A percentile compares a stretch with the other conserved stretches of the same genome.
Conservation (phyloP, 2,888 invertebrate genomes). For the Eupeodes latifasciatus region DNA sequence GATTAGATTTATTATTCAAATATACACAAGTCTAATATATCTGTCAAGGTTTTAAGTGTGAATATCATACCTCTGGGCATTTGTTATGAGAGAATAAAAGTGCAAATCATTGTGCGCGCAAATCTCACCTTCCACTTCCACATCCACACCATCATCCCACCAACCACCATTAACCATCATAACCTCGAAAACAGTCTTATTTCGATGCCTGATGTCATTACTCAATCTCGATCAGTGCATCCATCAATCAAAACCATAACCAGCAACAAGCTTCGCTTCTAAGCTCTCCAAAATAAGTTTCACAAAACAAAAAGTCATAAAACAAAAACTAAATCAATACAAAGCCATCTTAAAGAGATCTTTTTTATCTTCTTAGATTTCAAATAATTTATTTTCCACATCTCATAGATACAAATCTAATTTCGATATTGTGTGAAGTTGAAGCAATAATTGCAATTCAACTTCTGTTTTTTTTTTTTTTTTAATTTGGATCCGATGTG, state of each 20-base stretch:
- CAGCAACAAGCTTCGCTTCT: neutral
- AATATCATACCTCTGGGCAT: constrained; percentile 34
- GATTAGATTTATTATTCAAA: constrained; percentile 17
- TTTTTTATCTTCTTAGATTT: constrained; percentile 12
- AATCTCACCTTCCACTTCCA: constrained; percentile 18
- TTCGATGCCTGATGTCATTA: constrained; percentile 66
- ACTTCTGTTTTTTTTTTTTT: constrained; percentile 51
- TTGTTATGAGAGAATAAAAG: constrained; percentile 21
- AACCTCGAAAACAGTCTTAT: constrained; percentile 3
- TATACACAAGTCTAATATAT: constrained; percentile 25
- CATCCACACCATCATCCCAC: neutral
- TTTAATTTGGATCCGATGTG: constrained; percentile 41
- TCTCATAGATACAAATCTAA: neutral
- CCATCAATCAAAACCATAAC: constrained; percentile 67
- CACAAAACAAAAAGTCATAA: constrained; percentile 65
- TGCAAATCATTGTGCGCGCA: constrained; percentile 37
- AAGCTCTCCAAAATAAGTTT: constrained; percentile 67
- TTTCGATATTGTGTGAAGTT: constrained; percentile 39
- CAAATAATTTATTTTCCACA: constrained; percentile 7
- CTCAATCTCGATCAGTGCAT: constrained; percentile 71
- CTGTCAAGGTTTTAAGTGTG: constrained; percentile 58
- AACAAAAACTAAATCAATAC: constrained; percentile 29
- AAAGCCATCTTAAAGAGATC: neutral
- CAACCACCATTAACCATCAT: neutral
- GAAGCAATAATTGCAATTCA: constrained; percentile 68